Percentiles rank a stretch among this genome's conserved stretches.
These are phyloP conservation scores for Pampus argenteus DNA, from an alignment of 2,797 vertebrate species.

Conservation along the genomic window DNA sequence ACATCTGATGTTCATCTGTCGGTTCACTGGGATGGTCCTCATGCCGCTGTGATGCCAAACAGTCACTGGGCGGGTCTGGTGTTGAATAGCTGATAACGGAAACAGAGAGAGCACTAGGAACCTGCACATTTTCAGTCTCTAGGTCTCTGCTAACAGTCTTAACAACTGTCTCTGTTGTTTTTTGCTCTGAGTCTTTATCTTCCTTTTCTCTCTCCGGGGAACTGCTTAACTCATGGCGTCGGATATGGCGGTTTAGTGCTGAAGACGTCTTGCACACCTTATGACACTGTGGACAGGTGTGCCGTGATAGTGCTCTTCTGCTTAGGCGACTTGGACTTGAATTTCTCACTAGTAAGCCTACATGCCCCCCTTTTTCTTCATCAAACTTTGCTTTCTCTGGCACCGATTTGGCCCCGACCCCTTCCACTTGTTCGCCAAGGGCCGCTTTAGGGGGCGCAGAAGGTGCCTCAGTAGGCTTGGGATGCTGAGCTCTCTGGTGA, in stretches of 20 bases:
- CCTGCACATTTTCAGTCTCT: conserved; percentile 65
- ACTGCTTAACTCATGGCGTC: conserved; percentile 87
- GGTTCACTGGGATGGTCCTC: conserved; percentile 56
- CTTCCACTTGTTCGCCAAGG: conserved; percentile 56
- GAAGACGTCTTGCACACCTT: conserved; percentile 94
- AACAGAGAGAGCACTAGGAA: conserved; percentile 75
- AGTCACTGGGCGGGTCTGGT: conserved; percentile 65
- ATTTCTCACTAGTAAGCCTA: conserved; percentile 35
- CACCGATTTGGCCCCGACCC: conserved; percentile 59
- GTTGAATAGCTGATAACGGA: conserved; percentile 85
- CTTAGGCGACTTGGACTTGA: conserved; percentile 81
- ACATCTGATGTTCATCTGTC: conserved; percentile 59
- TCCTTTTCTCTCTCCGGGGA: conserved; percentile 81
- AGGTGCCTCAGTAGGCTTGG: conserved; percentile 75
- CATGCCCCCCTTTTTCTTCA: conserved; percentile 73
- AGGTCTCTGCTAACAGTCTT: conserved; percentile 57
- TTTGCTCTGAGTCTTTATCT: conserved; percentile 66
- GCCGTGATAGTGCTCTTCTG: conserved; percentile 86
- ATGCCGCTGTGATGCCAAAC: conserved; percentile 48
- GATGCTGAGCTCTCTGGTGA: conserved; percentile 86
- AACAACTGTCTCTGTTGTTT: conserved; percentile 59
- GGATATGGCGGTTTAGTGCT: conserved; percentile 89
- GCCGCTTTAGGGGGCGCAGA: conserved; percentile 63
- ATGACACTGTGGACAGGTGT: conserved; percentile 89
- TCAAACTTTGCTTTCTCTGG: conserved; percentile 64